These are phyloP conservation scores for Marmota flaviventris DNA, from an alignment of 2,113 vertebrate genomes.

Conservation along the genomic window DNA sequence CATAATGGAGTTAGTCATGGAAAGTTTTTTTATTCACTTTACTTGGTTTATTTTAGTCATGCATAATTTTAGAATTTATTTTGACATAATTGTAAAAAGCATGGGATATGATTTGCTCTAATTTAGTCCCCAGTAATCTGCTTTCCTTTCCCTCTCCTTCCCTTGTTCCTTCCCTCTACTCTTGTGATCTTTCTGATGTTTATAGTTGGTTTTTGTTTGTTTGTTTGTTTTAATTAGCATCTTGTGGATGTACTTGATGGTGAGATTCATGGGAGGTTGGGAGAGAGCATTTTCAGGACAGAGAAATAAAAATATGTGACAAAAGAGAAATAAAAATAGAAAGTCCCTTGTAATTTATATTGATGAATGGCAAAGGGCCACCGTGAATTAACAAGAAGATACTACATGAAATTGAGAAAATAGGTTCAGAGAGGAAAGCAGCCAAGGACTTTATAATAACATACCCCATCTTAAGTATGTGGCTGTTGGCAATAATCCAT, in stretches of 20 bases:
- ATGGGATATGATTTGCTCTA: no score
- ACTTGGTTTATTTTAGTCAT: no score
- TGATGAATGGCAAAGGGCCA: not conserved
- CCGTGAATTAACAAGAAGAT: not conserved
- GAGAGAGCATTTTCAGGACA: not conserved
- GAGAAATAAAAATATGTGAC: not conserved
- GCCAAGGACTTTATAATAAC: not conserved
- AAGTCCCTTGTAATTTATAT: not conserved
- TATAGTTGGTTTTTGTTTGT: no score
- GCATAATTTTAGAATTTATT: no score
- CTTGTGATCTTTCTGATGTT: no score
- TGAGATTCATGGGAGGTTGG: not conserved
- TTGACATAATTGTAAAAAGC: no score
- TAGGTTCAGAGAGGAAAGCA: not conserved
- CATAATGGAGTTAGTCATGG: not conserved
- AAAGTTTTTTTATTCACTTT: no score
- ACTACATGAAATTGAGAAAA: not conserved
- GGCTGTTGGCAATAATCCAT: not conserved
- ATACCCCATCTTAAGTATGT: not conserved
- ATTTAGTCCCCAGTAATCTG: no score
- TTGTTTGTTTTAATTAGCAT: no score
- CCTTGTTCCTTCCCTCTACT: no score
- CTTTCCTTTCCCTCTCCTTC: no score
- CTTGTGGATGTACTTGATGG: no score
- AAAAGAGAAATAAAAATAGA: not conserved